Evolutionary conservation across 2,113 vertebrate species (phyloP).

Genomic region (Petroica traversi): DNA sequence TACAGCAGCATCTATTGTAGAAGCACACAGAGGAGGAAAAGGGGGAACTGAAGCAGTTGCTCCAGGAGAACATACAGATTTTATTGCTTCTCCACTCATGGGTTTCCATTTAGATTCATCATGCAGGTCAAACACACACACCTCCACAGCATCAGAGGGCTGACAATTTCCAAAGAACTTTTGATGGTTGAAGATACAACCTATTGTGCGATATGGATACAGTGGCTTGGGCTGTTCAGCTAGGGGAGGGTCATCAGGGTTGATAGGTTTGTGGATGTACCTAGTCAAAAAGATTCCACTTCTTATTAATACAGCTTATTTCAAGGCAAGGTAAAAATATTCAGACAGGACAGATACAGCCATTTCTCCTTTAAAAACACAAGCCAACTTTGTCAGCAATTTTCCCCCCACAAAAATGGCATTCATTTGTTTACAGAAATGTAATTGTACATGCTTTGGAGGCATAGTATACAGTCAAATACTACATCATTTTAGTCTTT

Average conservation of each 20-base stretch:
- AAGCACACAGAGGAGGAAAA: slow-evolving; percentile 85
- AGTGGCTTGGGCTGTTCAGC: slow-evolving; percentile 83
- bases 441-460: background rate
- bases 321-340: background rate
- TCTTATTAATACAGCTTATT: background rate
- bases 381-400: background rate
- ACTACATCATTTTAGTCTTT: background rate
- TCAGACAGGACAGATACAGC: background rate
- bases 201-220: slow-evolving; percentile 89
- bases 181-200: slow-evolving; percentile 93
- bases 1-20: slow-evolving; percentile 78
- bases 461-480: background rate
- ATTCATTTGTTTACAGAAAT: background rate
- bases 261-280: slow-evolving; percentile 86
- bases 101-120: slow-evolving; percentile 94
- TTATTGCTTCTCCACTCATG: slow-evolving; percentile 93
- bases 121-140: slow-evolving; percentile 89
- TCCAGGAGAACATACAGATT: slow-evolving; percentile 87
- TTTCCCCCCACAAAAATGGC: background rate
- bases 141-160: slow-evolving; percentile 87
- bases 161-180: slow-evolving; percentile 93
- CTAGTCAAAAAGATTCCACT: slow-evolving; percentile 62
- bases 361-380: background rate
- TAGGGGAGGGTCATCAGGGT: slow-evolving; percentile 85
- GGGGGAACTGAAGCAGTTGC: slow-evolving; percentile 81